Conservation (phyloP, 2,113 vertebrate genomes). For the Sinocyclocheilus grahami region DNA sequence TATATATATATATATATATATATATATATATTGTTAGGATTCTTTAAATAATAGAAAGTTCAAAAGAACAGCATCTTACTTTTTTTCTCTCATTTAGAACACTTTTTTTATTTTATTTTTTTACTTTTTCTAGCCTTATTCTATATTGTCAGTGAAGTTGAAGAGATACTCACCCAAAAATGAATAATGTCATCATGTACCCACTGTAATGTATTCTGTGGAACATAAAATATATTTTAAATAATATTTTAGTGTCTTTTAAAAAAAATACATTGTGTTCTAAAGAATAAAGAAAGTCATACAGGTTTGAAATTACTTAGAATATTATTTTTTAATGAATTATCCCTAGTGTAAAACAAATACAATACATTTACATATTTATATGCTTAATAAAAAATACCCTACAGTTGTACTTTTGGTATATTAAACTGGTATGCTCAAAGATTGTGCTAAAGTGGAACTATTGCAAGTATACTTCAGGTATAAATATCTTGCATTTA, state of each 20-base stretch:
- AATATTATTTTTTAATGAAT: not conserved
- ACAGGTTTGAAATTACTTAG: not conserved
- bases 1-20: too few relatives aligned
- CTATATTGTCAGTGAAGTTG: not conserved
- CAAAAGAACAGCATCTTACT: too few relatives aligned
- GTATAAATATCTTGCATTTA: too few relatives aligned
- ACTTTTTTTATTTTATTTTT: not conserved
- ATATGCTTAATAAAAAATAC: too few relatives aligned
- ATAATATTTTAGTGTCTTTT: not conserved
- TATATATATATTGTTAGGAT: too few relatives aligned
- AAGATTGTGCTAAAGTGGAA: too few relatives aligned
- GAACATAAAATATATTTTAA: not conserved
- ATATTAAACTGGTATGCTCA: too few relatives aligned
- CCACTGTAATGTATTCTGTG: not conserved
- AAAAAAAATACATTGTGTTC: too few relatives aligned
- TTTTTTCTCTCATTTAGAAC: not conserved
- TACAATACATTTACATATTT: too few relatives aligned
- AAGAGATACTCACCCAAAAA: not conserved
- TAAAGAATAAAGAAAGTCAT: not conserved
- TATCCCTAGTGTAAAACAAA: too few relatives aligned
- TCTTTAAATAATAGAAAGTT: too few relatives aligned
- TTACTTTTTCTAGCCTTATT: not conserved
- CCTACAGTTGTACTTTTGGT: not conserved
- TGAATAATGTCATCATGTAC: not conserved
- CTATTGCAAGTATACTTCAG: too few relatives aligned